These are phyloP conservation scores for Heliconius congener DNA, from an alignment of 1,140 invertebrate species.

Conservation along the genomic window DNA sequence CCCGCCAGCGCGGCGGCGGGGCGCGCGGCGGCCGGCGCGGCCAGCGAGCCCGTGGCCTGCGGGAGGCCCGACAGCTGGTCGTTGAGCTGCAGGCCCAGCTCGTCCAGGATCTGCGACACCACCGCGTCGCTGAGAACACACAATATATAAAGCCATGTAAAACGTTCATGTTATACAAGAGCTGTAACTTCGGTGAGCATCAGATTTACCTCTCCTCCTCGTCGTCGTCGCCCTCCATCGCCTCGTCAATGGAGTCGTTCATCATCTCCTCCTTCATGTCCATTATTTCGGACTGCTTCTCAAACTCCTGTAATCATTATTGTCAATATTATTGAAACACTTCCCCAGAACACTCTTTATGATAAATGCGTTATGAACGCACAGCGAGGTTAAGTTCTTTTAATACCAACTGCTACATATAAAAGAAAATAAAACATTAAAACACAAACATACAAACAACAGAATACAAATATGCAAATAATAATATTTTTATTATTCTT, in stretches of 20 bases:
- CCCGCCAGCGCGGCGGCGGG: constrained; percentile 73
- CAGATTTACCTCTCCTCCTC: constrained; percentile 94
- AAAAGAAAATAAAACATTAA: no score
- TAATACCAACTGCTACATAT: no score
- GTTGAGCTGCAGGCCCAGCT: constrained; percentile 96
- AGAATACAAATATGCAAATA: no score
- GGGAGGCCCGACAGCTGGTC: constrained; percentile 94
- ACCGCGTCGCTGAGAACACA: constrained; percentile 88
- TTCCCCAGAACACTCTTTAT: no score
- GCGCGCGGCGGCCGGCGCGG: constrained; percentile 61
- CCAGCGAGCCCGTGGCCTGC: constrained; percentile 85
- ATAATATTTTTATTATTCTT: no score
- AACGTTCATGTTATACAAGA: background rate
- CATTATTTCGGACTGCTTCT: constrained; percentile 99
- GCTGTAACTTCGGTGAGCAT: background rate
- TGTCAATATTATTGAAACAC: background rate
- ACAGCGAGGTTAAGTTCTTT: background rate
- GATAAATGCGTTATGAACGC: no score
- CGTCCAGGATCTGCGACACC: constrained; percentile 96
- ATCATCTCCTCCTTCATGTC: constrained; percentile 99
- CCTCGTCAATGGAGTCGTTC: constrained; percentile 99
- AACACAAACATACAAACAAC: no score
- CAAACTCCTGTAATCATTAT: constrained; percentile 91
- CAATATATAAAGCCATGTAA: no score
- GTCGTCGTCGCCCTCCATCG: constrained; percentile 98